These are phyloP conservation scores for Haliaeetus leucogaster DNA, from an alignment of 2,113 vertebrate species.

Conservation along the genomic window DNA sequence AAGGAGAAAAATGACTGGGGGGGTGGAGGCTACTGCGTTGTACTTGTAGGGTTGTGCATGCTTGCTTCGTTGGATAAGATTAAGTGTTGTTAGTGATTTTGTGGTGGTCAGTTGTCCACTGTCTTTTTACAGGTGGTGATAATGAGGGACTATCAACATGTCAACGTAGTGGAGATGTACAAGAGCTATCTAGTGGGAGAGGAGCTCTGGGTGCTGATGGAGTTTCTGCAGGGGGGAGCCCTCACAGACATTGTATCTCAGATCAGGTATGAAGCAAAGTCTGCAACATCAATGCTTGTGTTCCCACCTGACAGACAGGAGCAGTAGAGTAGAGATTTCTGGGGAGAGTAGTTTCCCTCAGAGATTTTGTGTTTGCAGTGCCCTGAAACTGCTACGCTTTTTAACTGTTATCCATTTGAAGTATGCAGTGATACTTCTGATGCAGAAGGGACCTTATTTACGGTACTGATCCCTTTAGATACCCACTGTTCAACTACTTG, in stretches of 20 bases:
- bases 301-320: background rate
- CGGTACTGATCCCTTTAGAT: background rate
- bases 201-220: constrained; percentile 99
- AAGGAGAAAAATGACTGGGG: background rate
- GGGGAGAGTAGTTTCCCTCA: background rate
- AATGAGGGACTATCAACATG: constrained; percentile 97
- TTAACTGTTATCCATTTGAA: background rate
- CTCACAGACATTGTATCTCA: constrained; percentile 97
- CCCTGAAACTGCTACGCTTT: background rate
- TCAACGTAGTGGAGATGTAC: constrained; percentile 98
- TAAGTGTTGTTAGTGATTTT: no score
- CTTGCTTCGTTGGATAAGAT: background rate
- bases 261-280: constrained; percentile 82
- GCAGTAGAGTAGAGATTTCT: background rate
- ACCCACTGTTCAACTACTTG: background rate
- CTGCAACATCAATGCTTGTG: fast-evolving
- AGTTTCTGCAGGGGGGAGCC: constrained; percentile 96
- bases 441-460: background rate
- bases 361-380: background rate
- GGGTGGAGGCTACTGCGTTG: fast-evolving
- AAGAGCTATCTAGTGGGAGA: constrained; percentile 97
- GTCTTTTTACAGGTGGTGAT: constrained; percentile 89
- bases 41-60: fast-evolving
- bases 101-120: background rate
- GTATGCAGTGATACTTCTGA: background rate